Evolutionary conservation across 1,140 invertebrate genomes (phyloP).

Genomic region (Zaprionus nigranus): DNA sequence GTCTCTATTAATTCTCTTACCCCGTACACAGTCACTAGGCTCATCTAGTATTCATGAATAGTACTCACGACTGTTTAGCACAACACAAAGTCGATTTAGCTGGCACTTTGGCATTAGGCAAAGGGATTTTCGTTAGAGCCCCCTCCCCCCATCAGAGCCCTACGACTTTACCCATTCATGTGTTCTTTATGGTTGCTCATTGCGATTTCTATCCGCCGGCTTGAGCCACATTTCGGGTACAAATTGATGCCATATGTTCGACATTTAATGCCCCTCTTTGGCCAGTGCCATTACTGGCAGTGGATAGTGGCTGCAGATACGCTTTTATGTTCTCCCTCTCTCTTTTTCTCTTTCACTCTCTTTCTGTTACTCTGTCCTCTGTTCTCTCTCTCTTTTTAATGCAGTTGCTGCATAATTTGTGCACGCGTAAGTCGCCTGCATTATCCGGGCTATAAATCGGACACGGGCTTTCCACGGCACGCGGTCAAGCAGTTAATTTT

Average conservation of each 20-base stretch:
- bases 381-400: constrained; percentile 61
- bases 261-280: constrained; percentile 60
- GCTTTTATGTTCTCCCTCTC: constrained; percentile 22
- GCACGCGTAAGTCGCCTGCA: constrained; percentile 78
- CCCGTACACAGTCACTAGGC: background rate
- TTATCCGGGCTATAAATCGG: constrained; percentile 76
- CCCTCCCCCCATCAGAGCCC: background rate
- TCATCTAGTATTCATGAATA: constrained; percentile 11
- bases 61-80: constrained; percentile 10
- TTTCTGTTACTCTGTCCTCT: constrained; percentile 1
- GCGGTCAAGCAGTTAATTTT: constrained; percentile 73
- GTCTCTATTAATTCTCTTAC: background rate
- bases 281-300: constrained; percentile 8
- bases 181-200: constrained; percentile 39
- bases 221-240: constrained; percentile 56
- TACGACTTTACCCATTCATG: constrained; percentile 7
- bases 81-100: constrained; percentile 14
- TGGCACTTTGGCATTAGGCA: constrained; percentile 16
- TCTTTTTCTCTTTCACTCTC: constrained; percentile 25
- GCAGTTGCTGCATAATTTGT: constrained; percentile 77
- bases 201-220: constrained; percentile 24
- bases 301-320: background rate
- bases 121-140: background rate
- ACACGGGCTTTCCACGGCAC: constrained; percentile 39
- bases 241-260: constrained; percentile 78